Evolutionary conservation across 2,113 vertebrate species (phyloP).

Genomic region (Epinephelus cyanopodus): DNA sequence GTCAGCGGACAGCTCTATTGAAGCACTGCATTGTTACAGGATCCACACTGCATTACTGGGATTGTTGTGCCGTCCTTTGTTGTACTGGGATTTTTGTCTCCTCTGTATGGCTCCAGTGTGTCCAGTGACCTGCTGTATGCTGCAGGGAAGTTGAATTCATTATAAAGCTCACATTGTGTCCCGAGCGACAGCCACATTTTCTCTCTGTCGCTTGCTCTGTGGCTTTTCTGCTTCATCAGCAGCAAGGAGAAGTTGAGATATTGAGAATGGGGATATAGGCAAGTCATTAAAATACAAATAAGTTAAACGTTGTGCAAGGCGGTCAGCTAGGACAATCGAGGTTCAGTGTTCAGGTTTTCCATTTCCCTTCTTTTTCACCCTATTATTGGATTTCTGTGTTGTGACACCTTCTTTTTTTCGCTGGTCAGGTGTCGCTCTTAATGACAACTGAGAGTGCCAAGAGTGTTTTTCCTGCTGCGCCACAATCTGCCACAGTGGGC

Average conservation of each 20-base stretch:
- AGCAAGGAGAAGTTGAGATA: conserved; percentile 22
- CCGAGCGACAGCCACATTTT: conserved; percentile 6
- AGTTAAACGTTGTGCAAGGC: neutral
- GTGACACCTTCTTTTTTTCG: conserved; percentile 41
- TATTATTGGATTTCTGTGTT: conserved; percentile 51
- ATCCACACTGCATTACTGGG: conserved; percentile 14
- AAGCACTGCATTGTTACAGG: conserved; percentile 11
- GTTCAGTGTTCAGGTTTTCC: conserved; percentile 7
- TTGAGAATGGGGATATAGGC: conserved; percentile 22
- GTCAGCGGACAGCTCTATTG: neutral
- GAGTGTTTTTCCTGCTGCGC: neutral
- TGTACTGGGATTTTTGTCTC: conserved; percentile 12
- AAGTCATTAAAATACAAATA: conserved; percentile 39
- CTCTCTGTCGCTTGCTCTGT: conserved; percentile 8
- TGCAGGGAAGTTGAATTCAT: conserved; percentile 40
- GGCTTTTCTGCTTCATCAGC: conserved; percentile 50
- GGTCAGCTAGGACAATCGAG: conserved; percentile 3
- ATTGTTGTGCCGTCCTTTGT: conserved; percentile 30
- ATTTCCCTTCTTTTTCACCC: conserved; percentile 24
- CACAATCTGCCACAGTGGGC: conserved; percentile 9
- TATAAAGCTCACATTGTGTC: conserved; percentile 46
- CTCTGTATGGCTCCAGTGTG: conserved; percentile 24
- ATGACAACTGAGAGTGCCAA: conserved; percentile 5
- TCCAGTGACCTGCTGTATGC: conserved; percentile 25
- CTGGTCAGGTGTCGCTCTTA: conserved; percentile 57